Conservation (phyloP, 2,888 invertebrate species). For the Cheilosia scutellata region DNA sequence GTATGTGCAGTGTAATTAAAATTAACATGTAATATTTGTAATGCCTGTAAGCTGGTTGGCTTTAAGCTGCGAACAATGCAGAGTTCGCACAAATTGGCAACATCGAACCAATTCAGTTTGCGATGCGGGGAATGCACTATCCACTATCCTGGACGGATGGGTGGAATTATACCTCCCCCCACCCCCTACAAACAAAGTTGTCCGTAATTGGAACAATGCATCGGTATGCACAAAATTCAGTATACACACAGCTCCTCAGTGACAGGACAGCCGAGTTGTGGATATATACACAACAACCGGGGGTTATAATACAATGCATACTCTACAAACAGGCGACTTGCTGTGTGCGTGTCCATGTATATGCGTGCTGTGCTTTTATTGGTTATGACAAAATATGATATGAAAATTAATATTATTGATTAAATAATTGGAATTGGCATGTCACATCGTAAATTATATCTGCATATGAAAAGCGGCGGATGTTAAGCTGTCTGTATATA, state of each 20-base stretch:
- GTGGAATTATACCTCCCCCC: conserved; percentile 9
- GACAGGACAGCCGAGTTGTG: conserved; percentile 51
- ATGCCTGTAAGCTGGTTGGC: conserved; percentile 65
- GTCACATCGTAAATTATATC: conserved; percentile 80
- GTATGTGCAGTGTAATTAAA: conserved; percentile 69
- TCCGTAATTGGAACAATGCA: conserved; percentile 75
- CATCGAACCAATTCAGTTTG: conserved; percentile 24
- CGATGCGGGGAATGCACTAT: background rate
- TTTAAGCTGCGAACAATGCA: conserved; percentile 74
- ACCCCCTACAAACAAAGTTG: conserved; percentile 47
- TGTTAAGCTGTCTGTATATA: conserved; percentile 52
- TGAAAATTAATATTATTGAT: conserved; percentile 85
- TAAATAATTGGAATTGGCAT: conserved; percentile 84
- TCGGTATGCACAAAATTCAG: conserved; percentile 70
- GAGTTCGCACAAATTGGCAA: conserved; percentile 72
- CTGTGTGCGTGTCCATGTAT: conserved; percentile 42
- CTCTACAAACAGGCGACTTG: conserved; percentile 12
- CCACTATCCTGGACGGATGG: conserved; percentile 14
- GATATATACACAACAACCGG: conserved; percentile 1
- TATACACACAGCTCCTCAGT: conserved; percentile 9
- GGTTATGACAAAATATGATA: conserved; percentile 84
- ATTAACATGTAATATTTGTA: conserved; percentile 76
- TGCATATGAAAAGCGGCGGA: conserved; percentile 74
- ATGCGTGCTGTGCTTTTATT: conserved; percentile 82
- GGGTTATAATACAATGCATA: background rate